Percentiles rank a stretch among this genome's conserved stretches.
These are phyloP conservation scores for Hydrotaea diabolus DNA, from an alignment of 2,888 invertebrate species.

Conservation along the genomic window DNA sequence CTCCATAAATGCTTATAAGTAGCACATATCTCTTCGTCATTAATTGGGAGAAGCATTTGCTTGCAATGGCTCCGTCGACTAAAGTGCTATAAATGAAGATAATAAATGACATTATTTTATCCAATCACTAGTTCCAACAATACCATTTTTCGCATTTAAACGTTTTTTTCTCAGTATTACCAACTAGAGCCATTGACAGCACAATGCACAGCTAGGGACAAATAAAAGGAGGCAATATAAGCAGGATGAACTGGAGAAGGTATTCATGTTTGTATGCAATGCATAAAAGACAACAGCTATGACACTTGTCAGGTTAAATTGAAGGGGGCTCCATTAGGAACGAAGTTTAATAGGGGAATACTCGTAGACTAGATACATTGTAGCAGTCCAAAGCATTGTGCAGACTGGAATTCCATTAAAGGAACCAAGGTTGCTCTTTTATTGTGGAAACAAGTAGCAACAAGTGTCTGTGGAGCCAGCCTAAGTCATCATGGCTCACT, in stretches of 20 bases:
- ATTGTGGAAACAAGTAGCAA: too few relatives aligned
- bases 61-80: neutral
- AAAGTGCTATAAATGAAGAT: neutral
- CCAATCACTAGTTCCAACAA: neutral
- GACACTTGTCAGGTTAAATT: conserved; percentile 8
- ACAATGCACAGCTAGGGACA: neutral
- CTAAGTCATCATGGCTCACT: too few relatives aligned
- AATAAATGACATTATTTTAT: conserved; percentile 27
- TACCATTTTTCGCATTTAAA: neutral
- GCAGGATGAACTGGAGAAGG: neutral
- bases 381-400: too few relatives aligned
- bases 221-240: neutral
- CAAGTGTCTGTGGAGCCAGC: too few relatives aligned
- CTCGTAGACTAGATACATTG: too few relatives aligned
- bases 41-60: neutral
- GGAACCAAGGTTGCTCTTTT: too few relatives aligned
- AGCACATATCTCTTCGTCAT: neutral
- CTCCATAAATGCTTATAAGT: too few relatives aligned
- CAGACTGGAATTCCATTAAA: too few relatives aligned
- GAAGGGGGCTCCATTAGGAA: too few relatives aligned
- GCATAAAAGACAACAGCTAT: neutral
- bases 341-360: too few relatives aligned
- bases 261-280: neutral
- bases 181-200: neutral
- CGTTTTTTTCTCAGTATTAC: neutral